These are phyloP conservation scores for Neoarius graeffei DNA, from an alignment of 2,113 vertebrate genomes.

Conservation along the genomic window DNA sequence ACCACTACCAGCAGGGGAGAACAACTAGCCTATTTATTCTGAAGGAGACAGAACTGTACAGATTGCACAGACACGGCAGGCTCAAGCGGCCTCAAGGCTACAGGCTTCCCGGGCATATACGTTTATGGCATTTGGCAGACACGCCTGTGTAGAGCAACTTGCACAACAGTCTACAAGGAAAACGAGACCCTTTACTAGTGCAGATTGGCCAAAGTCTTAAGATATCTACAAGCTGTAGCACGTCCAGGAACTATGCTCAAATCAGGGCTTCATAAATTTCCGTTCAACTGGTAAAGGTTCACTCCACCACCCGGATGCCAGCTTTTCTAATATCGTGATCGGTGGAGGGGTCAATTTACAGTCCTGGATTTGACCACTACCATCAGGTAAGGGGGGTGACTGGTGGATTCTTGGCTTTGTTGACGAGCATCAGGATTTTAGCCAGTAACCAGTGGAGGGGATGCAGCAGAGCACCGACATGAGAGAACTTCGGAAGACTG, in stretches of 20 bases:
- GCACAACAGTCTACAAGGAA: background rate
- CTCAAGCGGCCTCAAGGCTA: background rate
- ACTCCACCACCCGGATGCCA: background rate
- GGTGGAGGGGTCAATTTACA: background rate
- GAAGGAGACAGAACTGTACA: background rate
- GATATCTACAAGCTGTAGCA: background rate
- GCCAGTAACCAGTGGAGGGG: background rate
- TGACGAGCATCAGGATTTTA: background rate
- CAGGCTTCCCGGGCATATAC: background rate
- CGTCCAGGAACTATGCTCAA: background rate
- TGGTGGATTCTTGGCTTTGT: background rate
- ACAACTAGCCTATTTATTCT: slow-evolving; percentile 21
- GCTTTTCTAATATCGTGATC: background rate
- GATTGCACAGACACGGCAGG: background rate
- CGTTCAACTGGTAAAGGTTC: background rate
- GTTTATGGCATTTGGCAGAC: slow-evolving; percentile 8
- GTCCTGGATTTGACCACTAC: background rate
- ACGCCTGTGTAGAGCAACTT: background rate
- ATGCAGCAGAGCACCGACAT: background rate
- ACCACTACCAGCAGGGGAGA: background rate
- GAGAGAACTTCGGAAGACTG: background rate
- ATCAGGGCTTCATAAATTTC: background rate
- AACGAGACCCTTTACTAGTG: background rate
- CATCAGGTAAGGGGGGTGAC: background rate
- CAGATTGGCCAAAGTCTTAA: background rate